Evolutionary conservation across 2,888 invertebrate species (phyloP).

Genomic region (Electrophaes corylata): DNA sequence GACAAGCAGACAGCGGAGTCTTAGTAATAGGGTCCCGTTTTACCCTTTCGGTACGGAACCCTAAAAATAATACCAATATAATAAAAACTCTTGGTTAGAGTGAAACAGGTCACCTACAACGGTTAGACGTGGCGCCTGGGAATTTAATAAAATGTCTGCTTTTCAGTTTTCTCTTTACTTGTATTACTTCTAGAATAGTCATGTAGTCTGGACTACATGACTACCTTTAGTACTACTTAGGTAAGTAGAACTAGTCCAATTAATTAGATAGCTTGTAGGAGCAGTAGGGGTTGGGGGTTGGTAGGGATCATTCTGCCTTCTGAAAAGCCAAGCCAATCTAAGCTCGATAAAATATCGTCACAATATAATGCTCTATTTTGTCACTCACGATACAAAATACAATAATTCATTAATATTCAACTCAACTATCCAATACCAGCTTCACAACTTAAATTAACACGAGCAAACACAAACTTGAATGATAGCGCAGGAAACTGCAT

Average conservation of each 20-base stretch:
- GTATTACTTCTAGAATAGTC: conserved; percentile 14
- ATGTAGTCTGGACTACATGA: conserved; percentile 1
- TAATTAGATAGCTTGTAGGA: conserved; percentile 1
- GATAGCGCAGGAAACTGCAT: conserved; percentile 7
- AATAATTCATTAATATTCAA: conserved; percentile 41
- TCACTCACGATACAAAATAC: conserved; percentile 31
- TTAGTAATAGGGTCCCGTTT: too few relatives aligned
- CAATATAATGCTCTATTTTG: conserved; percentile 6
- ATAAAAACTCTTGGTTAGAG: neutral
- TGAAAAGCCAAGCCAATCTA: too few relatives aligned
- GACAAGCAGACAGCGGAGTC: too few relatives aligned
- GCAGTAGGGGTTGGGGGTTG: neutral
- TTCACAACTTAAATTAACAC: conserved; percentile 35
- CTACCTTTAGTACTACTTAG: conserved; percentile 3
- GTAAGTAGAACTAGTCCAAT: neutral
- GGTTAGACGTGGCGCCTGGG: conserved; percentile 19
- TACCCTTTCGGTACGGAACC: too few relatives aligned
- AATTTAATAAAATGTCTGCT: conserved; percentile 29
- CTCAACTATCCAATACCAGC: conserved; percentile 34
- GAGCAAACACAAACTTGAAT: conserved; percentile 29
- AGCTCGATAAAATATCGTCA: too few relatives aligned
- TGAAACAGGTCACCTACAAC: conserved; percentile 3
- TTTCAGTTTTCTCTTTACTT: conserved; percentile 14
- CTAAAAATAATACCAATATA: too few relatives aligned
- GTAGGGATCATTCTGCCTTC: too few relatives aligned